These are phyloP conservation scores for Dromas ardeola DNA, from an alignment of 2,113 vertebrate genomes.

Conservation along the genomic window DNA sequence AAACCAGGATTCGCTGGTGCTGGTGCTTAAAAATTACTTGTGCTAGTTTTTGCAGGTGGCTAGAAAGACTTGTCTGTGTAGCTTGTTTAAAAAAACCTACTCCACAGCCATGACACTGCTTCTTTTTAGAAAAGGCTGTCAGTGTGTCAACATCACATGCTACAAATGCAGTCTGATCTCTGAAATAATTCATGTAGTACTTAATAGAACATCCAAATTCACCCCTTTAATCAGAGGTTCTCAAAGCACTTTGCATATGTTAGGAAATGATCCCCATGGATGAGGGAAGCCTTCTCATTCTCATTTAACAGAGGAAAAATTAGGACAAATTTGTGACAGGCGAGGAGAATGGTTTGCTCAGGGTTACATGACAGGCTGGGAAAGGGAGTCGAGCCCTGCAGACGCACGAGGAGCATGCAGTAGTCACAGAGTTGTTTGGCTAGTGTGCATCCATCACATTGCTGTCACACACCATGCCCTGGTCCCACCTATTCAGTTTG, in stretches of 20 bases:
- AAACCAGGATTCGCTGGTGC: background rate
- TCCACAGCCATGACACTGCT: background rate
- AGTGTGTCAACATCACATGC: background rate
- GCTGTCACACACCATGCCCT: background rate
- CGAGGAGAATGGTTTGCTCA: background rate
- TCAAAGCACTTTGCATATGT: background rate
- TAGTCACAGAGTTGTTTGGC: background rate
- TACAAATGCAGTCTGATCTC: background rate
- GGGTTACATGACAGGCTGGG: background rate
- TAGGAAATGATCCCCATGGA: background rate
- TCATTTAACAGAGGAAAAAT: background rate
- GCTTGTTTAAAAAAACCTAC: background rate
- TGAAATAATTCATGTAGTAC: background rate
- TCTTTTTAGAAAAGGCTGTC: background rate
- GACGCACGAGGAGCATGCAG: accelerated
- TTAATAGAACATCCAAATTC: background rate
- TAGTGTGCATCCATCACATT: background rate
- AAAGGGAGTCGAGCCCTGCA: background rate
- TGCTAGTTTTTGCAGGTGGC: background rate
- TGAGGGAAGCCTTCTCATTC: background rate
- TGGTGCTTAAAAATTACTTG: background rate
- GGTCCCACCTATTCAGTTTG: background rate
- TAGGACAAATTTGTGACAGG: background rate
- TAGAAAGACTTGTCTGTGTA: background rate
- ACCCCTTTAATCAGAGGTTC: background rate